These are phyloP conservation scores for Varanus salvator DNA, from an alignment of 2,113 vertebrate species.

Conservation along the genomic window DNA sequence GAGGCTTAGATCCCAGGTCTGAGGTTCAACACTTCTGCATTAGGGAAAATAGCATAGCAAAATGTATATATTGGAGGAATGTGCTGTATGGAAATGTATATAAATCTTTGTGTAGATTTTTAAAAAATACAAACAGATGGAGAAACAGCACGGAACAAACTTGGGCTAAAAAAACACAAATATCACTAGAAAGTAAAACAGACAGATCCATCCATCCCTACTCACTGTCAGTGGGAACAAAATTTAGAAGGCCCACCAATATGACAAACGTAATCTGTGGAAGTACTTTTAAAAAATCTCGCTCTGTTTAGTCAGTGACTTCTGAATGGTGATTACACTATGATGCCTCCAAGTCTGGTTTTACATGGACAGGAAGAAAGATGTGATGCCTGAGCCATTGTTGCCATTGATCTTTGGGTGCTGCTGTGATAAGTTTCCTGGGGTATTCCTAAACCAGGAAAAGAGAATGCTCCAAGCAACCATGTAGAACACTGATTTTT, in stretches of 20 bases:
- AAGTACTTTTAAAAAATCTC: constrained; percentile 5
- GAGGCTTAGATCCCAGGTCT: too few relatives aligned
- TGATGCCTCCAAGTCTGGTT: constrained; percentile 16
- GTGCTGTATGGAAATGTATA: neutral
- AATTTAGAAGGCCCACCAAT: neutral
- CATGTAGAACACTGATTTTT: neutral
- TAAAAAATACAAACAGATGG: neutral
- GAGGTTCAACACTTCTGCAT: too few relatives aligned
- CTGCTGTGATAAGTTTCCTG: constrained; percentile 7
- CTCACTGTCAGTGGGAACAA: neutral
- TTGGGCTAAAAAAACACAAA: neutral
- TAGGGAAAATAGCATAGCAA: neutral
- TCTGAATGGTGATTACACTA: constrained; percentile 25
- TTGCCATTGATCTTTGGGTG: constrained; percentile 1
- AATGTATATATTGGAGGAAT: neutral
- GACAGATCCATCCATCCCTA: neutral
- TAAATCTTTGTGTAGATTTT: neutral
- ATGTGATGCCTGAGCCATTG: neutral
- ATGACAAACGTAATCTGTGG: neutral
- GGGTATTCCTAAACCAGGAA: constrained; percentile 13
- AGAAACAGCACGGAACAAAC: neutral
- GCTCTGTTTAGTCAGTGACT: neutral
- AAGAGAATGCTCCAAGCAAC: neutral
- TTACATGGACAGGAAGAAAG: constrained; percentile 34
- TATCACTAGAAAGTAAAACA: neutral